A percentile compares a stretch with the other conserved stretches of the same genome.
phyloP scores from a whole-genome alignment of 2,888 invertebrate genomes.

The Baccha elongata region DNA sequence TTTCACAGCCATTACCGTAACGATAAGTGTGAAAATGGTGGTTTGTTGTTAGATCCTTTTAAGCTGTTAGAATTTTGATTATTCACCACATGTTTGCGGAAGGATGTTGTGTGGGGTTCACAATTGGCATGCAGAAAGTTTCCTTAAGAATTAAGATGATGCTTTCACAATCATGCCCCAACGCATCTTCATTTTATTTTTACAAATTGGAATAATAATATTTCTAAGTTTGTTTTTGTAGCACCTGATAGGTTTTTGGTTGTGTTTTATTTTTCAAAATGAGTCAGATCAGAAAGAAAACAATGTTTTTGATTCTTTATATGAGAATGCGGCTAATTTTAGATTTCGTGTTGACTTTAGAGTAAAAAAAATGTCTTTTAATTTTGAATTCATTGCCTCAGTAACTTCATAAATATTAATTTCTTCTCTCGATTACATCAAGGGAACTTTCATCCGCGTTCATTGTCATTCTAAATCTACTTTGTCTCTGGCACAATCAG shows the following conservation, averaged over 20 bases:
- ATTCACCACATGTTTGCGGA: slow-evolving; percentile 72
- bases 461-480: no score
- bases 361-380: no score
- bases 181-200: not conserved
- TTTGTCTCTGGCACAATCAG: no score
- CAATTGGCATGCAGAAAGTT: not conserved
- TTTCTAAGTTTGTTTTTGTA: slow-evolving; percentile 36
- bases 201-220: slow-evolving; percentile 13
- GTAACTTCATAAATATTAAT: no score
- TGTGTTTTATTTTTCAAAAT: not conserved
- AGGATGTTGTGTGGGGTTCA: slow-evolving; percentile 56
- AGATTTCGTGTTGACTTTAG: no score
- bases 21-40: not conserved
- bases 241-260: slow-evolving; percentile 52
- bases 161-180: not conserved
- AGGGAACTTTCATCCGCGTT: no score
- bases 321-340: no score
- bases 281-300: no score
- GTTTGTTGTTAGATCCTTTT: slow-evolving; percentile 63
- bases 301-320: no score
- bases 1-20: slow-evolving; percentile 56
- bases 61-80: slow-evolving; percentile 64
- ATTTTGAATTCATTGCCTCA: no score
- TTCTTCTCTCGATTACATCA: no score
- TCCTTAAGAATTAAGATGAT: not conserved